phyloP scores from a whole-genome alignment of 2,113 vertebrate genomes.

The Vireo altiloquus region DNA sequence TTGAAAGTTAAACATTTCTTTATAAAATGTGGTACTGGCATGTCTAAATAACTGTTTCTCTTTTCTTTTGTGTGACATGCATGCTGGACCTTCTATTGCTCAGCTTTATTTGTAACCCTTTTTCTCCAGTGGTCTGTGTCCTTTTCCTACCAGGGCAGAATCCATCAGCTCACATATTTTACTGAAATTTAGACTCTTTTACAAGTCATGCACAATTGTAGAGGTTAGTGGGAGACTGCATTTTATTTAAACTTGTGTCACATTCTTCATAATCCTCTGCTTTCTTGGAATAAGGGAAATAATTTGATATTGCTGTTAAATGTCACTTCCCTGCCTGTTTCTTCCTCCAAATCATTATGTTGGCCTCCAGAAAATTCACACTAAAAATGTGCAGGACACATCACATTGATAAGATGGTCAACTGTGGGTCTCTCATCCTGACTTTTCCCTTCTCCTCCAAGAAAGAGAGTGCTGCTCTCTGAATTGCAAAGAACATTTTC shows the following conservation, averaged over 20 bases:
- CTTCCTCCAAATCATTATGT: not conserved
- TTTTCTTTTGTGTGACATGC: not conserved
- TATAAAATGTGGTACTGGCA: not conserved
- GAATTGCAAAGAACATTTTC: not conserved
- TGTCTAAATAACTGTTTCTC: not conserved
- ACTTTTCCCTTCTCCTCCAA: not conserved
- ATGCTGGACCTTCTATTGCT: not conserved
- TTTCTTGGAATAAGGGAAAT: not conserved
- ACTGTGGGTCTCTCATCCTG: not conserved
- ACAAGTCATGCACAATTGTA: not conserved
- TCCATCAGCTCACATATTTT: not conserved
- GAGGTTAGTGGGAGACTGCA: not conserved
- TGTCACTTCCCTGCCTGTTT: not conserved
- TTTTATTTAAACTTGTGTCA: not conserved
- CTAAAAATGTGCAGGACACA: not conserved
- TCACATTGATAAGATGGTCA: not conserved
- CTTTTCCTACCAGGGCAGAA: not conserved
- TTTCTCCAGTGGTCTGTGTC: not conserved
- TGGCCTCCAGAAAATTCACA: not conserved
- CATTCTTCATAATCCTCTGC: not conserved
- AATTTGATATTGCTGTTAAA: not conserved
- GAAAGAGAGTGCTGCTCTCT: not conserved
- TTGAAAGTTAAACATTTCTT: not conserved
- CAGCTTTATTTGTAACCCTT: not conserved
- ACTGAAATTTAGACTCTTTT: not conserved